phyloP scores from a whole-genome alignment of 2,888 invertebrate species.

The Xanthorhoe spadicearia region DNA sequence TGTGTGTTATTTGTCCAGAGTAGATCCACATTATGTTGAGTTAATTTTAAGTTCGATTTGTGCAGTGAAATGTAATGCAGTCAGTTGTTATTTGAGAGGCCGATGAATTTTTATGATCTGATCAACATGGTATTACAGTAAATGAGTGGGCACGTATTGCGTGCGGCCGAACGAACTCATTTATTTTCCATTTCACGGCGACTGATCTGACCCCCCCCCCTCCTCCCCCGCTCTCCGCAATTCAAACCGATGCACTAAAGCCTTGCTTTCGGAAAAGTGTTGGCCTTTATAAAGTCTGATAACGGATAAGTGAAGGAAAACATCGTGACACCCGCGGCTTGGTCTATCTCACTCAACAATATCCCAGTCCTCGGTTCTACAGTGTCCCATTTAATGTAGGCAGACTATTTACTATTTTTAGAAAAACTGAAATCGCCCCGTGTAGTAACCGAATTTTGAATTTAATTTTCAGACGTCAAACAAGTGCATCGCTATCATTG shows the following conservation, averaged over 20 bases:
- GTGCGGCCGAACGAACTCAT: constrained; percentile 1
- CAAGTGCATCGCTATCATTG: too few relatives aligned
- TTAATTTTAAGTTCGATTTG: constrained; percentile 9
- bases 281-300: neutral
- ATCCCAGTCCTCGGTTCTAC: too few relatives aligned
- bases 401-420: too few relatives aligned
- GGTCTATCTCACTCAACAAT: too few relatives aligned
- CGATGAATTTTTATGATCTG: constrained; percentile 24
- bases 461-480: too few relatives aligned
- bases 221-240: neutral
- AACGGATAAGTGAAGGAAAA: too few relatives aligned
- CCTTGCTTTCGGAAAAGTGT: neutral
- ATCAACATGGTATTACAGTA: constrained; percentile 20
- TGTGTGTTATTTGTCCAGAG: neutral
- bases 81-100: constrained; percentile 15
- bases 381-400: too few relatives aligned
- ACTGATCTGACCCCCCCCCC: neutral
- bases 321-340: too few relatives aligned
- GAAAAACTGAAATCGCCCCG: too few relatives aligned
- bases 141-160: constrained; percentile 3
- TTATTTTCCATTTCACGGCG: constrained; percentile 28
- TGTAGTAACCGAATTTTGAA: too few relatives aligned
- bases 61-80: constrained; percentile 5
- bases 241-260: constrained; percentile 6
- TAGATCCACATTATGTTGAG: constrained; percentile 6